Evolutionary conservation across 53 echinoderm and acorn worm genomes (phyloP).

Genomic region (Temnopleurus reevesii): DNA sequence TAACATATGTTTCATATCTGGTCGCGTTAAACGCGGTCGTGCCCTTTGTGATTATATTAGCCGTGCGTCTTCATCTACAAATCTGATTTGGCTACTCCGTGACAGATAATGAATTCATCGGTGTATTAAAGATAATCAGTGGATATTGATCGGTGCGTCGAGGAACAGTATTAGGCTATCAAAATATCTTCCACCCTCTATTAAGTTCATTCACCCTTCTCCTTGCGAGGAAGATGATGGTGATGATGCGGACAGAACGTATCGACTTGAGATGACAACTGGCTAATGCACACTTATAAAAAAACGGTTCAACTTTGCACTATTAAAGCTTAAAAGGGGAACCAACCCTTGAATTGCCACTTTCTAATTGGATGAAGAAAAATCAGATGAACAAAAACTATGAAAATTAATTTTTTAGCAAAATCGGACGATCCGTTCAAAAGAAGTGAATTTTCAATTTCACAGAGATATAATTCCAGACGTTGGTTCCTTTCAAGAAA

Average conservation of each 20-base stretch:
- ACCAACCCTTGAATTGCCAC: too few relatives aligned
- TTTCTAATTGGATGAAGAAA: too few relatives aligned
- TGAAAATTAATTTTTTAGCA: too few relatives aligned
- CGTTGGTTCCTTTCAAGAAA: too few relatives aligned
- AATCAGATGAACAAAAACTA: too few relatives aligned
- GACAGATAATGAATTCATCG: not conserved
- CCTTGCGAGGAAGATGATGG: not conserved
- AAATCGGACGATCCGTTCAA: too few relatives aligned
- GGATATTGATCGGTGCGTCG: slow-evolving; percentile 6
- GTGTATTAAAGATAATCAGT: not conserved
- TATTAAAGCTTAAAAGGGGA: too few relatives aligned
- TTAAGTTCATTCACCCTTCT: slow-evolving; percentile 9
- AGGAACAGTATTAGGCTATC: slow-evolving; percentile 4
- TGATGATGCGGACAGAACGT: not conserved
- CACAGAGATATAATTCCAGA: too few relatives aligned
- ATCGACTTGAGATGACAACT: not conserved
- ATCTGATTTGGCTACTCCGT: not conserved
- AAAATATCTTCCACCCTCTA: not conserved
- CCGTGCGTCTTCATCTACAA: not conserved
- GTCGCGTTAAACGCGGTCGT: too few relatives aligned
- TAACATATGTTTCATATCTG: not conserved
- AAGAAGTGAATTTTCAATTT: too few relatives aligned
- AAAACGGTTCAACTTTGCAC: too few relatives aligned
- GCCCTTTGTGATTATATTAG: not conserved
- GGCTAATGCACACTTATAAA: too few relatives aligned